phyloP scores from a whole-genome alignment of 2,797 vertebrate genomes.

The Aplochiton taeniatus region DNA sequence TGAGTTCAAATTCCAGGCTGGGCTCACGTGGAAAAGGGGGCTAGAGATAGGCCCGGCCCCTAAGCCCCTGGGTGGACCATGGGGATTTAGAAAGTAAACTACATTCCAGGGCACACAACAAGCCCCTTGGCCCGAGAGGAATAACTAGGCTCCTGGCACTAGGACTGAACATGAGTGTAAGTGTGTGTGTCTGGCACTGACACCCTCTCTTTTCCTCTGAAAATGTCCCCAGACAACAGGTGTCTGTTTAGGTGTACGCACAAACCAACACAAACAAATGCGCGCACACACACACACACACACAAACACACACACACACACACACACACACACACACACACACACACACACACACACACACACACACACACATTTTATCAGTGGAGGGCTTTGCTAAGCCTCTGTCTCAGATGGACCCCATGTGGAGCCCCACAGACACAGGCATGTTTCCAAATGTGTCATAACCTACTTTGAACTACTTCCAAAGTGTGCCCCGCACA shows the following conservation, averaged over 20 bases:
- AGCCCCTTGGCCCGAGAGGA: constrained; percentile 54
- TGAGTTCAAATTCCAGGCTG: constrained; percentile 70
- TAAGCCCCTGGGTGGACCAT: constrained; percentile 62
- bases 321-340: constrained; percentile 6
- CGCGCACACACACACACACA: not conserved
- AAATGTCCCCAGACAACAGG: constrained; percentile 48
- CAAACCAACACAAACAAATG: constrained; percentile 15
- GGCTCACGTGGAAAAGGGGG: constrained; percentile 65
- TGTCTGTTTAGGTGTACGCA: constrained; percentile 31
- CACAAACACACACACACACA: constrained; percentile 1
- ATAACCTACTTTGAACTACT: constrained; percentile 57
- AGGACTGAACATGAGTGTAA: constrained; percentile 3
- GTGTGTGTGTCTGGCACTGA: constrained; percentile 22
- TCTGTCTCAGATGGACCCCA: constrained; percentile 1
- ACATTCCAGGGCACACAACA: constrained; percentile 69
- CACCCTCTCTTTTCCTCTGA: constrained; percentile 32
- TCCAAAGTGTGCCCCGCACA: constrained; percentile 37
- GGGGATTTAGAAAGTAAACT: constrained; percentile 76
- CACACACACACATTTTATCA: constrained; percentile 29
- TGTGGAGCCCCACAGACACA: constrained; percentile 41
- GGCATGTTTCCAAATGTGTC: constrained; percentile 59
- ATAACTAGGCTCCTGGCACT: constrained; percentile 30
- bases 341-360: constrained; percentile 6
- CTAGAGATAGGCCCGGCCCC: constrained; percentile 71
- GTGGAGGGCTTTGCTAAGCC: constrained; percentile 35